phyloP scores from a whole-genome alignment of 2,113 vertebrate species.

The Myotis brandtii region DNA sequence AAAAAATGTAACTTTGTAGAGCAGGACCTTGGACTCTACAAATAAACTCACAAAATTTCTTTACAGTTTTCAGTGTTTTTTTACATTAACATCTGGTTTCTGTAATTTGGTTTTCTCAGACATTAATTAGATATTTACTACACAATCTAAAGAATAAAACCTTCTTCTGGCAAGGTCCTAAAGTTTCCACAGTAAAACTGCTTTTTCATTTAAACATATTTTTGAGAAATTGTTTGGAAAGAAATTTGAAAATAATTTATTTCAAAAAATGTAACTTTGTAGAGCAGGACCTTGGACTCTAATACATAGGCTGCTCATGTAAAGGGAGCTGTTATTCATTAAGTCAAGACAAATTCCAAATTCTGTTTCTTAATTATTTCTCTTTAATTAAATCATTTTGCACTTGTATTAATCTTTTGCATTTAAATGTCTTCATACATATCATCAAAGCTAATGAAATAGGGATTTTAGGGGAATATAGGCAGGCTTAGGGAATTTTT shows the following conservation, averaged over 20 bases:
- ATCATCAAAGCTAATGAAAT: too few relatives aligned
- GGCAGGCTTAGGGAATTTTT: too few relatives aligned
- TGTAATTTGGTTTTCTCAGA: not conserved
- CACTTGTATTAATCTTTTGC: not conserved
- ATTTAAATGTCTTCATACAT: not conserved
- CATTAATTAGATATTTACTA: not conserved
- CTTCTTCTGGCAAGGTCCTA: not conserved
- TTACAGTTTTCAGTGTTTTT: too few relatives aligned
- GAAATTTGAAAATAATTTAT: not conserved
- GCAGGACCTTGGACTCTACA: accelerated
- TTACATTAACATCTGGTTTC: not conserved
- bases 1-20: not conserved
- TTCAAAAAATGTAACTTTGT: not conserved
- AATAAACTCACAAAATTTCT: too few relatives aligned
- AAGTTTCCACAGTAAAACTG: not conserved
- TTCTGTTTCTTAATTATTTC: not conserved
- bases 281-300: not conserved
- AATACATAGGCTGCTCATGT: not conserved
- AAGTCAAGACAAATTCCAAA: not conserved
- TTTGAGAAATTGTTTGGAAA: not conserved
- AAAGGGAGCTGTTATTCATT: not conserved
- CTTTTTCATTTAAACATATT: not conserved
- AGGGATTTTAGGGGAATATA: too few relatives aligned
- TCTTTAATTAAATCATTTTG: not conserved
- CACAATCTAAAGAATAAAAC: not conserved